Base-by-base conservation (phyloP, 2,113 vertebrate species). In the Hyaena hyaena region DNA sequence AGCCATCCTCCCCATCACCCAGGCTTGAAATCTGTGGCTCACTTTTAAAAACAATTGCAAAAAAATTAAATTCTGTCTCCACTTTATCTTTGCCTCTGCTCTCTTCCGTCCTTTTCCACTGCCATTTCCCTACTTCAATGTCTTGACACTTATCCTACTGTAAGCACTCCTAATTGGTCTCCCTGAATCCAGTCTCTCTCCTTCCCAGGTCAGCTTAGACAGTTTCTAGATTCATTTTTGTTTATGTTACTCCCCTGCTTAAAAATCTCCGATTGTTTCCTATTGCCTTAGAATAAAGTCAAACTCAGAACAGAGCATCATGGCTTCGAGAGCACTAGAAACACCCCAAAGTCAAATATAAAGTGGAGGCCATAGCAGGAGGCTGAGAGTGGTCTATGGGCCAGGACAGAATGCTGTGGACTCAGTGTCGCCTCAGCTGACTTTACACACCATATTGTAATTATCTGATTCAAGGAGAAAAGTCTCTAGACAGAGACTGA, bases 381-480 rank as follows among this genome's bases (percentile, higher is more conserved):
- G 55, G 28, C 65, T 45, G 12, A 31, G 35, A 14, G 0, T 11
- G 23, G 10, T n/a, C 21, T 26, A 17, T 7, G 39, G 65, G 3
- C 10, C 53, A 50, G 45, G 24, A 33, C 2, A 12, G 63, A 7
- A 50, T 15, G 4, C 23, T 96, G 58, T 1, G 2, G 17, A 24
- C 10, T 2, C 1, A 0, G 3, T 10, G 6, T 43, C 31, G 7
- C 26, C 86, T 7, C 0, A 19, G 35, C 5, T 68, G 11, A 45
- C 55, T 73, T 33, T 58, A 33, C 10, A 4, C 16, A 76, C 66
- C 55, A 26, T 53, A 48, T 23, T 77, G 39, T 26, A 45, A 86
- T 19, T 2, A 71, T 24, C 33, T 55, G 50, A 35, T 80, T 45
- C 23, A 1, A 26, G 23, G 79, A 85, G 63, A 21, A 85, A 35